phyloP scores from a whole-genome alignment of 2,888 invertebrate genomes.

The Tillus elongatus region DNA sequence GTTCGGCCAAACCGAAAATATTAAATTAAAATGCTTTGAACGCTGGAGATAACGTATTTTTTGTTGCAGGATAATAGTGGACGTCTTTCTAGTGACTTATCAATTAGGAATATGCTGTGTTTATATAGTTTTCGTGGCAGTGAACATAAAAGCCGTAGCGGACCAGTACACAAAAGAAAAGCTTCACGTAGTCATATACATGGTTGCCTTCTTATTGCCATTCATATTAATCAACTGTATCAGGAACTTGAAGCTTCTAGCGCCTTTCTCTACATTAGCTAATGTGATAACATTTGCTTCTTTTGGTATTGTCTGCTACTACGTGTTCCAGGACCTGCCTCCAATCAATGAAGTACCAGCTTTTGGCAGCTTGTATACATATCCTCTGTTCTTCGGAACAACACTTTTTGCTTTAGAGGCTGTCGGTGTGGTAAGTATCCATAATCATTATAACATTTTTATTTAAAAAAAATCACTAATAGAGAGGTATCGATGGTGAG shows the following conservation, averaged over 20 bases:
- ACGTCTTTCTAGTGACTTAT: conserved; percentile 66
- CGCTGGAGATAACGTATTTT: no score
- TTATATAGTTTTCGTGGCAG: conserved; percentile 50
- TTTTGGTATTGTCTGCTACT: conserved; percentile 78
- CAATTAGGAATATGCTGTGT: conserved; percentile 86
- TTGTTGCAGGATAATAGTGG: conserved; percentile 51
- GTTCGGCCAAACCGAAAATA: no score
- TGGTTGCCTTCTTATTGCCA: conserved; percentile 44
- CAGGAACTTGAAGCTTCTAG: conserved; percentile 74
- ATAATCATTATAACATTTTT: not conserved
- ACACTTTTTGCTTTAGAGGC: conserved; percentile 94
- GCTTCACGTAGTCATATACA: conserved; percentile 28
- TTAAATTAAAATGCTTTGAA: no score
- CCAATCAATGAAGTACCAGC: conserved; percentile 53
- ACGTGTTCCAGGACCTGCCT: conserved; percentile 66
- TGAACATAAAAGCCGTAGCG: conserved; percentile 35
- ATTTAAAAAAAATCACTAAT: no score
- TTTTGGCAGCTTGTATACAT: conserved; percentile 55
- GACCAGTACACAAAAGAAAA: conserved; percentile 28
- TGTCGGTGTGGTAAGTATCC: conserved; percentile 69
- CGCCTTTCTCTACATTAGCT: conserved; percentile 83
- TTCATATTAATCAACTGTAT: conserved; percentile 74
- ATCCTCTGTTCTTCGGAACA: conserved; percentile 92
- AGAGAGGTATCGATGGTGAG: no score
- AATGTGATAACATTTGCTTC: conserved; percentile 76